Base-by-base conservation (phyloP, 2,113 vertebrate species). In the Andinoacara biseriatus region DNA sequence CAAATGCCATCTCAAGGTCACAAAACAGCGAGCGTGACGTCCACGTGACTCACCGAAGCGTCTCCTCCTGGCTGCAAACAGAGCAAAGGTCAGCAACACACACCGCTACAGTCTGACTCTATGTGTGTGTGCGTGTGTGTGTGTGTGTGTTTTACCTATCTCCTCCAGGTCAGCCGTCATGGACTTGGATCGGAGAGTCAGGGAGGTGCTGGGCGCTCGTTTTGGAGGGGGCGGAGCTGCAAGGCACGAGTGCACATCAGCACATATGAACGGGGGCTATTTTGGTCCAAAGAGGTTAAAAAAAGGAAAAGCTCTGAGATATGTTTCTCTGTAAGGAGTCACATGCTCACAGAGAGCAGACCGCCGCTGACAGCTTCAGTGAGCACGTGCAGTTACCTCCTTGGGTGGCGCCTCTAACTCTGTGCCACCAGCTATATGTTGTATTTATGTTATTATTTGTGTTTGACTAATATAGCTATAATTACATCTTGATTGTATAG, bases 81-180 rank as follows among this genome's bases (percentile, higher is more conserved):
- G 86, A 92, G 38, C 65, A 91, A 72, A 90, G 80, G 83, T 91
- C 89, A 92, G 84, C 75, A 63, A 87, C 76, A 83, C 65, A 60
- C 59, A 81, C 65, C 22, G 40, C 77, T 76, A n/a, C 26, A 38
- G 58, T 72, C n/a, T 38, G 4, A 82, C 56, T 46, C 2, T 31
- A 72, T 69, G 65, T 86, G 33, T 74, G 58, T 76, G 79, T 69
- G 56, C 58, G 35, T 76, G 56, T 77, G 74, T 46, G 59, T 67
- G 49, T 82, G 60, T 54, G 60, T 81, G 40, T 72, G 33, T 76
- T 95, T 82, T 87, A 99, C 98, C 98, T 79, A 99, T 96, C 88
- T 99, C 98, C 86, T 99, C 98, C 57, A 99, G 96, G 90, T 99
- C 98, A 2, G 98, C 97, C 0, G 98, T 99, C 98, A 99, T 99